Evolutionary conservation across 2,113 vertebrate genomes (phyloP).

Genomic region (Anarhynchus alexandrinus): DNA sequence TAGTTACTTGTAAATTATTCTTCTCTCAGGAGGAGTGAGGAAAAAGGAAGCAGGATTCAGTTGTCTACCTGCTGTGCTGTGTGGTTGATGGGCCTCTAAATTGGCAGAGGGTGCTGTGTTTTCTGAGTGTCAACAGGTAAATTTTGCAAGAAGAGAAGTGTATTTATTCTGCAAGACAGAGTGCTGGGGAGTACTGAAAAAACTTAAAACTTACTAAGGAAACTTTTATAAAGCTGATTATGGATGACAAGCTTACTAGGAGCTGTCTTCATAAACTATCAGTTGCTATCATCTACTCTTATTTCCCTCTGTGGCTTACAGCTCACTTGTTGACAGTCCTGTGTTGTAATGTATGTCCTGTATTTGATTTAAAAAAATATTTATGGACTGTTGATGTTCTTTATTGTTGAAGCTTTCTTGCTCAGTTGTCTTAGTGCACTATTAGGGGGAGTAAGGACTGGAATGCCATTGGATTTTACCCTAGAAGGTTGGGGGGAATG

Average conservation of each 20-base stretch:
- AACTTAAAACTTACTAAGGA: not conserved
- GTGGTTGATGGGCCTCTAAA: not conserved
- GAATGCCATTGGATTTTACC: not conserved
- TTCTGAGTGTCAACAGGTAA: not conserved
- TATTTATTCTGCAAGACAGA: not conserved
- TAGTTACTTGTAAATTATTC: not conserved
- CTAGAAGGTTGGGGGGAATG: rapidly evolving
- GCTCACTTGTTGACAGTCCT: not conserved
- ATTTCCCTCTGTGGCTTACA: not conserved
- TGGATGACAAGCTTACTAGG: not conserved
- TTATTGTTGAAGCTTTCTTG: not conserved
- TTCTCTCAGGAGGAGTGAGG: not conserved
- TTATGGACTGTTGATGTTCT: not conserved
- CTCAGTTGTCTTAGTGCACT: not conserved
- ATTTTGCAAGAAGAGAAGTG: not conserved
- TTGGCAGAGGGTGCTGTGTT: not conserved
- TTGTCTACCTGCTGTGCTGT: not conserved
- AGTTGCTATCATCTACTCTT: not conserved
- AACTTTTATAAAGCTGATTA: not conserved
- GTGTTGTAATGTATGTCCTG: not conserved
- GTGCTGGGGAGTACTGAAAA: not conserved
- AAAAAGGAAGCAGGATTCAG: not conserved
- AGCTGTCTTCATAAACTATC: not conserved
- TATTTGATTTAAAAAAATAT: not conserved
- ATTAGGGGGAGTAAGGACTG: not conserved